Percentiles rank a stretch among this genome's conserved stretches.
phyloP scores from a whole-genome alignment of 2,113 vertebrate species.

The Thomomys bottae region DNA sequence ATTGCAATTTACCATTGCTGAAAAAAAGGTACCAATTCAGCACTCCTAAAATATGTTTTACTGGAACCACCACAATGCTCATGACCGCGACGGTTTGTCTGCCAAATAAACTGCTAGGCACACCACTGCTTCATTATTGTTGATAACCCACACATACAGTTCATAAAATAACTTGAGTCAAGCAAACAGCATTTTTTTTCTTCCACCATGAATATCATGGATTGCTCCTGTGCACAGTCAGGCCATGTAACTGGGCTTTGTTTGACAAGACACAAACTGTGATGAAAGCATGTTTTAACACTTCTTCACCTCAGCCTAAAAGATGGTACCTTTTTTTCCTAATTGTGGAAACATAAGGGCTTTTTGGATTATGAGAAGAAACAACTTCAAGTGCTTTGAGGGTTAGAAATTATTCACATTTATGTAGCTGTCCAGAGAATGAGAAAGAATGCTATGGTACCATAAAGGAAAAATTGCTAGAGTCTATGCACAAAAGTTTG shows the following conservation, averaged over 20 bases:
- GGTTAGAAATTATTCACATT: neutral
- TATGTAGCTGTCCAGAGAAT: neutral
- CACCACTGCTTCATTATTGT: neutral
- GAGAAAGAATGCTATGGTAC: neutral
- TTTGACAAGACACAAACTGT: neutral
- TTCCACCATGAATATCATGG: neutral
- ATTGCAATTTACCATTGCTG: neutral
- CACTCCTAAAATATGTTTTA: neutral
- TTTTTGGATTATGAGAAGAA: neutral
- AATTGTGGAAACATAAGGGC: neutral
- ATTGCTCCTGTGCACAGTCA: neutral
- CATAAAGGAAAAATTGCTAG: neutral
- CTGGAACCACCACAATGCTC: neutral
- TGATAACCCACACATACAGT: neutral
- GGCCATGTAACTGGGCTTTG: neutral
- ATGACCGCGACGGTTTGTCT: neutral
- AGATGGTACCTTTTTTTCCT: neutral
- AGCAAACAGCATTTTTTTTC: neutral
- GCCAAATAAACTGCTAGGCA: neutral
- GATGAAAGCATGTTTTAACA: neutral
- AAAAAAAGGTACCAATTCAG: neutral
- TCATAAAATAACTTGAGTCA: slow-evolving; percentile 9
- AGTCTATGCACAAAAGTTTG: neutral
- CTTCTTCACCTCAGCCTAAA: neutral
- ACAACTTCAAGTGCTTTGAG: neutral